Evolutionary conservation across 2,888 invertebrate genomes (phyloP), one percentile per base, ranked within the genome.

Genomic region (Sthenelais limicola): DNA sequence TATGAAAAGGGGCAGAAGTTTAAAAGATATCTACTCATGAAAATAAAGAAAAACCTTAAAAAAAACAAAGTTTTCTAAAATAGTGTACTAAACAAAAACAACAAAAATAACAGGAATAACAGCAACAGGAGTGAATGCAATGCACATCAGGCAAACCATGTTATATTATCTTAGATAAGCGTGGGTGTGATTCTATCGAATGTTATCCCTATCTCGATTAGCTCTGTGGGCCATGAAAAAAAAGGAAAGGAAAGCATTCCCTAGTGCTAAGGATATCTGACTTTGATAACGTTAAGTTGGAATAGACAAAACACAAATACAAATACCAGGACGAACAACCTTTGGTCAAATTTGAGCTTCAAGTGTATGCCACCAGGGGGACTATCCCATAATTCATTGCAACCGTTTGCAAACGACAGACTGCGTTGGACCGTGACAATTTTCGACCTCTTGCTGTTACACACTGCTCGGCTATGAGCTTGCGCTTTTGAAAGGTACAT

Each of bases 271-370:
- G 24, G 56, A 56, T 56, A 56, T 56, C 62, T 28, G 62, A 62
- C 21, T 62, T 43, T 62, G 62, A 43, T 62, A 62, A 62, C 43
- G 62, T 9, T 62, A 62, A 62, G 62, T 62, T 62, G 35, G 52
- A 68, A 51, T 47, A 35, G 68, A 51, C 68, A 51, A 68, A 51
- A 68, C 51, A 52, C 49, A 68, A 67, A 68, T 52, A 68, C 68
- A 68, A 68, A 68, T 68, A 68, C 68, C 68, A 48, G 68, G 52
- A 43, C 49, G 52, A 68, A 43, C 43, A 68, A 43, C 68, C 48
- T 68, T 51, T 68, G 68, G 48, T 48, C 68, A 68, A 51, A 68
- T 68, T 68, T 68, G 68, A 48, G 47, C 67, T 32, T 67, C 67
- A 48, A 67, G 67, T 67, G 47, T 24, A 48, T 67, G 67, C 67